Base-by-base conservation (phyloP, 1,140 invertebrate genomes). In the Ceratoteleas bidentatus region DNA sequence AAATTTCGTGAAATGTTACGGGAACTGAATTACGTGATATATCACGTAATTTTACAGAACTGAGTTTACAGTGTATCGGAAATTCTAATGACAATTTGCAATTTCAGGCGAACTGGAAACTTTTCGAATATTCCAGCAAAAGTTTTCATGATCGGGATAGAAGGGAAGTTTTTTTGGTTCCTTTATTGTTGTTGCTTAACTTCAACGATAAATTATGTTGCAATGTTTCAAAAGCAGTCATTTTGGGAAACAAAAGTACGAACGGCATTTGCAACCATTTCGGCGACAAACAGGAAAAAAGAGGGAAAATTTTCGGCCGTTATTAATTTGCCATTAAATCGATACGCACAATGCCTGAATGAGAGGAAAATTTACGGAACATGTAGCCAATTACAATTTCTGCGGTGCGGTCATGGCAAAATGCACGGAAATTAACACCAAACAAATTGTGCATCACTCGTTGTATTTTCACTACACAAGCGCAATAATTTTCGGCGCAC, bases 311-410 rank as follows among this genome's bases (percentile, higher is more conserved):
- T 64, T 74, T 14, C 24, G 24, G 33, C 9, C 11, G 70, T 50
- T 74, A 49, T 74, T 74, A 74, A 74, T 74, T 74, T 64, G 38
- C 43, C 50, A 74, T 74, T 64, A 40, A 74, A 74, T 65, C 60
- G 60, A 64, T 65, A 57, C 45, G 10, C 14, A 50, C 33, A 58
- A 56, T 62, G 15, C 14, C 43, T 24, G 15, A 62, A 62, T 36
- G 57, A 58, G 68, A 50, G 11, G 33, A 72, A 74, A 62, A 57
- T 65, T 64, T 58, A 65, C 34, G 52, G 11, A 57, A 74, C 36
- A 14, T 13, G n/a, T 57, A 64, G 40, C 60, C 45, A 90, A 90
- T 65, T 65, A 65, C 50, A 65, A 65, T 54, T 65, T 52, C 47
- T 38, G 50, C 50, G 62, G 36, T 33, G 10, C 32, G 9, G 10